Evolutionary conservation across 1,140 invertebrate species (phyloP).

Genomic region (Prorops nasuta): DNA sequence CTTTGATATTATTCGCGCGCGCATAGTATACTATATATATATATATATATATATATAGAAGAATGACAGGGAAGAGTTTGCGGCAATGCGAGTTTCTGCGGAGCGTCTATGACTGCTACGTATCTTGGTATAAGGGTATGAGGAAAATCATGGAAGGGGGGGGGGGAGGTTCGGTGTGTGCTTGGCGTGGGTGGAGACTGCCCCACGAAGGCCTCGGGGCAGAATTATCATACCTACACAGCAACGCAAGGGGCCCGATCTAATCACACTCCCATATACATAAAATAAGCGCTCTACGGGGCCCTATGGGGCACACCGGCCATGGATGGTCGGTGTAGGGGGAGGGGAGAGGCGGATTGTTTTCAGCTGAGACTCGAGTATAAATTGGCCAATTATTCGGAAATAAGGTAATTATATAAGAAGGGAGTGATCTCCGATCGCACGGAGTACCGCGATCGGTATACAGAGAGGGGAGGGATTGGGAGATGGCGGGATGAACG

Average conservation of each 20-base stretch:
- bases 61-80: too few species aligned
- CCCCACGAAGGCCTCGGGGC: constrained; percentile 49
- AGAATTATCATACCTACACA: constrained; percentile 56
- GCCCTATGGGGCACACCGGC: constrained; percentile 47
- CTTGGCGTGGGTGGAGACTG: constrained; percentile 53
- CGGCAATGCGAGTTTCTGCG: too few species aligned
- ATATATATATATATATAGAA: too few species aligned
- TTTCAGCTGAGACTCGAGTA: constrained; percentile 57
- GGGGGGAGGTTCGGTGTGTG: constrained; percentile 31
- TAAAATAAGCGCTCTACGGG: constrained; percentile 55
- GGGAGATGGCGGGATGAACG: not conserved
- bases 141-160: too few species aligned
- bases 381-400: constrained; percentile 59
- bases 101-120: too few species aligned
- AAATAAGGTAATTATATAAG: constrained; percentile 59
- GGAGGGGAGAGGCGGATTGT: constrained; percentile 48
- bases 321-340: constrained; percentile 28
- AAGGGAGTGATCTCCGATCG: constrained; percentile 53
- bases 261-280: constrained; percentile 58
- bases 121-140: too few species aligned
- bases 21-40: too few species aligned
- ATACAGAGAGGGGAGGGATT: constrained; percentile 20
- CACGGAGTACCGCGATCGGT: constrained; percentile 29
- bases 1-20: too few species aligned
- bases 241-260: constrained; percentile 40